Percentiles rank a stretch among this genome's conserved stretches.
Evolutionary conservation across 1,140 invertebrate species (phyloP).

Genomic region (Polypedilum vanderplanki): DNA sequence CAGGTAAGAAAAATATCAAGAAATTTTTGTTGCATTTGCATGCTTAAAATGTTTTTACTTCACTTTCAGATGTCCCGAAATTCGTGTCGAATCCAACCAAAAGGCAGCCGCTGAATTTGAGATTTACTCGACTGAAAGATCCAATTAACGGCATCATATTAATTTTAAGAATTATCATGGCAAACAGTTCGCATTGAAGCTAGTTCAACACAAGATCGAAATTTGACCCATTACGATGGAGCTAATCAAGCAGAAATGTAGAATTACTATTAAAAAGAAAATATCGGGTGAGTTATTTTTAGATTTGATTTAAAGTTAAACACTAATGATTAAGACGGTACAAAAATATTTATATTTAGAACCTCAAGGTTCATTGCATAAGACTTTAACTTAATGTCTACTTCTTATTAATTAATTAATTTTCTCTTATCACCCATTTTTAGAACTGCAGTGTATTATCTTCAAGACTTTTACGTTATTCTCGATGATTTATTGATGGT

Average conservation of each 20-base stretch:
- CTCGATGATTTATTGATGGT: constrained; percentile 96
- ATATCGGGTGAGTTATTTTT: constrained; percentile 59
- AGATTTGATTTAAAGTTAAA: neutral
- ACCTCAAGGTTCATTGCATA: too few species aligned
- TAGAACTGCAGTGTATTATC: constrained; percentile 91
- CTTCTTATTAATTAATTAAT: neutral
- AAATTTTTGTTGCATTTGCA: constrained; percentile 30
- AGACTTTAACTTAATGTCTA: too few species aligned
- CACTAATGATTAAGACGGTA: too few species aligned
- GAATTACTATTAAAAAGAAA: constrained; percentile 94
- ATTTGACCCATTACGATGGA: constrained; percentile 81
- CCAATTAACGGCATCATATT: constrained; percentile 77
- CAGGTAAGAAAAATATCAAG: constrained; percentile 56
- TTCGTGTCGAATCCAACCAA: constrained; percentile 89
- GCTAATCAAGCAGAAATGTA: constrained; percentile 91
- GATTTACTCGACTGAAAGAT: constrained; percentile 86
- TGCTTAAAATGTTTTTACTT: constrained; percentile 31
- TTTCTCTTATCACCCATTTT: constrained; percentile 38
- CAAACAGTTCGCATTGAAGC: constrained; percentile 93
- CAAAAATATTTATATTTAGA: too few species aligned
- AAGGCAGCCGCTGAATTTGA: constrained; percentile 69
- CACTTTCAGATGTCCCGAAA: constrained; percentile 72
- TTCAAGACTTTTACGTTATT: constrained; percentile 83
- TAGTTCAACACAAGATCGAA: constrained; percentile 69
- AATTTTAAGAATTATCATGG: constrained; percentile 97